Conservation (phyloP, 2,888 invertebrate species). For the Dromius quadrimaculatus region DNA sequence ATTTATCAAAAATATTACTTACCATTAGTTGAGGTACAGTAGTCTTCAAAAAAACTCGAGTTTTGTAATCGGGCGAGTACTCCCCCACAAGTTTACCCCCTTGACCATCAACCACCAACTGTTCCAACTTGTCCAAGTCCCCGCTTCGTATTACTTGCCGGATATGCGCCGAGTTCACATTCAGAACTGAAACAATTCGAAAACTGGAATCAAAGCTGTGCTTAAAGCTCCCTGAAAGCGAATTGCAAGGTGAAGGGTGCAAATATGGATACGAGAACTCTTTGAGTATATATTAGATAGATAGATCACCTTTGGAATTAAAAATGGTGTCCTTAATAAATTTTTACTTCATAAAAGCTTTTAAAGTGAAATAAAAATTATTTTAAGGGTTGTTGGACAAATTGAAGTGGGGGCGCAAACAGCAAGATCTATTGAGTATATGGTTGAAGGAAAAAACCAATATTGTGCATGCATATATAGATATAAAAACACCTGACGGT, state of each 20-base stretch:
- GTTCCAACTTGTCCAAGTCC: constrained; percentile 75
- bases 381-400: too few species aligned
- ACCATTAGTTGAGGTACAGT: constrained; percentile 78
- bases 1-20: constrained; percentile 58
- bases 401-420: neutral
- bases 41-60: constrained; percentile 73
- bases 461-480: constrained; percentile 3
- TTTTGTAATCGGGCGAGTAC: constrained; percentile 72
- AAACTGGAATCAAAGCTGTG: neutral
- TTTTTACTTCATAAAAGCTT: neutral
- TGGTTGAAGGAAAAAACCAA: neutral
- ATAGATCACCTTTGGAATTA: too few species aligned
- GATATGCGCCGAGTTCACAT: constrained; percentile 69
- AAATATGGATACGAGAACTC: neutral
- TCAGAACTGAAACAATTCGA: constrained; percentile 64
- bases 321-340: too few species aligned
- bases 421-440: too few species aligned
- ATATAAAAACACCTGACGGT: neutral
- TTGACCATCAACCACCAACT: constrained; percentile 77
- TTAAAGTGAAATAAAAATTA: neutral
- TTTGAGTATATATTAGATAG: too few species aligned
- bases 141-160: constrained; percentile 72
- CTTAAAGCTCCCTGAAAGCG: neutral
- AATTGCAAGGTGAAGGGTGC: too few species aligned
- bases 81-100: constrained; percentile 76